A percentile compares a stretch with the other conserved stretches of the same genome.
Evolutionary conservation across 1,140 invertebrate species (phyloP).

Genomic region (Drosophila lacertosa): DNA sequence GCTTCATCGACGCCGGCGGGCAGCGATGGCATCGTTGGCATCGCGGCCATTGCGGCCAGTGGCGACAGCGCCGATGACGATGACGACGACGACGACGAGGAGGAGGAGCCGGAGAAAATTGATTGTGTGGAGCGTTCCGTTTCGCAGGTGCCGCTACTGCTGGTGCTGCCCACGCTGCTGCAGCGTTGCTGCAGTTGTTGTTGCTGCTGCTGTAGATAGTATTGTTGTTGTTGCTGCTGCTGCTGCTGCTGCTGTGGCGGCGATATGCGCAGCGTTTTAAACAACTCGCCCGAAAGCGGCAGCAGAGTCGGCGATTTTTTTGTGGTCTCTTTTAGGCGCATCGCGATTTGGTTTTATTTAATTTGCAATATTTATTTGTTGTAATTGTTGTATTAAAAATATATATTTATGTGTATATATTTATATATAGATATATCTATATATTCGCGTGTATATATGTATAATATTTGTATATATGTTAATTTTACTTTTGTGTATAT

Average conservation of each 20-base stretch:
- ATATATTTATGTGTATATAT: conserved; percentile 49
- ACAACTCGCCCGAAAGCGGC: conserved; percentile 56
- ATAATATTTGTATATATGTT: conserved; percentile 41
- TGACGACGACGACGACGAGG: no score
- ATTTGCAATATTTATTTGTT: conserved; percentile 7
- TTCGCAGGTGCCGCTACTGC: conserved; percentile 79
- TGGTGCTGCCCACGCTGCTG: conserved; percentile 81
- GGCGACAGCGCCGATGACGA: conserved; percentile 52
- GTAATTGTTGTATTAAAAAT: conserved; percentile 55
- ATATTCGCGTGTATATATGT: conserved; percentile 43
- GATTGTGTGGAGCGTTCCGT: conserved; percentile 68
- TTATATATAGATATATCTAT: conserved; percentile 27
- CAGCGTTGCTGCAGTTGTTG: conserved; percentile 66
- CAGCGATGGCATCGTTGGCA: conserved; percentile 41
- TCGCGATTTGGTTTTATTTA: conserved; percentile 27
- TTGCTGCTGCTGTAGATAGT: conserved; percentile 37
- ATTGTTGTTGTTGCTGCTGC: conserved; percentile 37
- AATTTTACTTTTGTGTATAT: conserved; percentile 47
- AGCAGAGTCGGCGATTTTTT: conserved; percentile 53
- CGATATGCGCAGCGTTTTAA: conserved; percentile 53
- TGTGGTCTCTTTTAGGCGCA: conserved; percentile 78
- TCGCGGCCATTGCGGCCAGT: conserved; percentile 31
- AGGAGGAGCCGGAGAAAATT: no score
- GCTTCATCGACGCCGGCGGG: conserved; percentile 38
- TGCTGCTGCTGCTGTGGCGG: conserved; percentile 41